Evolutionary conservation across 2,113 vertebrate genomes (phyloP), one percentile per base, ranked within the genome.

Genomic region (Octodon degus): DNA sequence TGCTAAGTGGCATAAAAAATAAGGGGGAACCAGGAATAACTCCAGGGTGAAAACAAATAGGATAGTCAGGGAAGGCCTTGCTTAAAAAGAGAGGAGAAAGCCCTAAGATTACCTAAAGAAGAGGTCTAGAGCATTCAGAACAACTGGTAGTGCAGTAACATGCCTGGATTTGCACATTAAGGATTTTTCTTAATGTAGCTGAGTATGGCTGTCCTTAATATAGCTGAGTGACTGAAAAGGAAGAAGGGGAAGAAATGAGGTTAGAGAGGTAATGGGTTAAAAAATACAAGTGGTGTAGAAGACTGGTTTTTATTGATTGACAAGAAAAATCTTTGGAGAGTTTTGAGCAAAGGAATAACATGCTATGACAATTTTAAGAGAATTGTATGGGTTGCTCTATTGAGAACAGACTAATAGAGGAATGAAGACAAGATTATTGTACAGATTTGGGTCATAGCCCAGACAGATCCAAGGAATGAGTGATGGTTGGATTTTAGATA

Each of bases 281-380:
- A 43, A 53, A 80, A 43, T 30, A 95, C 58, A 86, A 10, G 85
- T 19, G 34, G 43, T 43, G 8, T 14, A 70, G 34, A 95, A 17
- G 27, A 90, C 50, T 47, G 82, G 34, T 68, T 63, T 82, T 68
- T 63, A 32, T 83, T 84, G 43, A 72, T 0, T 58, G 6, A 30
- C 22, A 90, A 37, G 10, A 89, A 96, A 96, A 80, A 62, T 43
- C 58, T 77, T 47, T 47, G 19, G 60, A 83, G 68, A 27, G n/a
- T 68, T 95, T 32, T 93, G 25, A 62, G 60, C 60, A 62, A 62
- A 62, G 20, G 60, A 62, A 62, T 1, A 22, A 62, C 22, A 62
- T 62, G 60, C 60, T 24, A 62, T 20, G 7, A 62, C 60, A 62
- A 24, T 24, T 62, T 24, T 62, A 62, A 62, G 60, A 62, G 20